These are phyloP conservation scores for Craseonycteris thonglongyai DNA, from an alignment of 2,113 vertebrate species.

Conservation along the genomic window DNA sequence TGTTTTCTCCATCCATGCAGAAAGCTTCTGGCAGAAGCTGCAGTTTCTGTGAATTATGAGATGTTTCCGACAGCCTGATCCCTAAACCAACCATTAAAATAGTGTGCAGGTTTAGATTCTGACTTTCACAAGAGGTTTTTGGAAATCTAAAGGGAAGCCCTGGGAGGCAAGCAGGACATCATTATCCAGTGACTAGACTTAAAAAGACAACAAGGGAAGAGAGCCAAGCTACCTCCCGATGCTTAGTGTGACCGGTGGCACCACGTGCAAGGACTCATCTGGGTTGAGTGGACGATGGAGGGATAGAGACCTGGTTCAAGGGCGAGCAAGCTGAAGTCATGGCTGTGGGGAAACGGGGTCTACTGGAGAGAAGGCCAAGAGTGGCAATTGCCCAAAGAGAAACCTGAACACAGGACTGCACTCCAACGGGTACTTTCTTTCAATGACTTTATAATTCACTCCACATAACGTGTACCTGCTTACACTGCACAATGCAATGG, in stretches of 20 bases:
- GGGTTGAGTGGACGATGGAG: not conserved
- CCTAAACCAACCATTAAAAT: not conserved
- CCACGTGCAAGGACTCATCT: too few relatives aligned
- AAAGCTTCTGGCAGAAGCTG: not conserved
- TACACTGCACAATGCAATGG: not conserved
- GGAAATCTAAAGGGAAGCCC: not conserved
- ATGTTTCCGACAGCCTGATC: not conserved
- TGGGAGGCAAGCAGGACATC: not conserved
- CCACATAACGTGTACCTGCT: not conserved
- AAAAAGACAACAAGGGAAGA: not conserved
- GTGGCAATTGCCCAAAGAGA: not conserved
- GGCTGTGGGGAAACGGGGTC: not conserved
- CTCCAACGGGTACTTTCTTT: not conserved
- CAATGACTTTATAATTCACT: not conserved
- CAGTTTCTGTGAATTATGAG: not conserved
- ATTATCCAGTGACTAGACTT: not conserved
- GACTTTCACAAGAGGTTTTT: not conserved
- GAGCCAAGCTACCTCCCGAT: not conserved
- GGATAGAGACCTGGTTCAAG: rapidly evolving
- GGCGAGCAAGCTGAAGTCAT: not conserved
- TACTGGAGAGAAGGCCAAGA: not conserved
- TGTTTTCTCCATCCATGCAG: not conserved
- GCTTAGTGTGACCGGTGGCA: not conserved
- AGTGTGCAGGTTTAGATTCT: not conserved
- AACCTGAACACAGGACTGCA: not conserved